Conservation (phyloP, 2,888 invertebrate species). For the Chaitophorus viminalis region DNA sequence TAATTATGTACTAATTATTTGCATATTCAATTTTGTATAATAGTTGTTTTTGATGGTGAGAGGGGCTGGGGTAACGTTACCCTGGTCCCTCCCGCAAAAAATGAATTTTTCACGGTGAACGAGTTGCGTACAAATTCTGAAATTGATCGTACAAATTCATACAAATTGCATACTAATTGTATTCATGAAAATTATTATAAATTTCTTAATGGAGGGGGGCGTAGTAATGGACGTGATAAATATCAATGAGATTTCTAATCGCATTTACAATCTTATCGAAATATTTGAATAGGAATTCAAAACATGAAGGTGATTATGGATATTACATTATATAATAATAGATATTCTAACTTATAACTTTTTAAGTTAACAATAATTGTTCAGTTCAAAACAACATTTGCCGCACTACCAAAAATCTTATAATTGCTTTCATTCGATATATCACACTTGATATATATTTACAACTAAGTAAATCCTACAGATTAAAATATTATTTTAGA, state of each 20-base stretch:
- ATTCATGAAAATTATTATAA: too few relatives aligned
- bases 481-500: not conserved
- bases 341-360: not conserved
- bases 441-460: not conserved
- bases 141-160: too few relatives aligned
- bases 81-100: too few relatives aligned
- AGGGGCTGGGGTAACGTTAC: too few relatives aligned
- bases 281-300: not conserved
- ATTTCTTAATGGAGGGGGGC: too few relatives aligned
- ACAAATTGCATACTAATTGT: too few relatives aligned
- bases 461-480: not conserved
- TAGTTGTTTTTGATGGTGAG: too few relatives aligned
- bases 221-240: too few relatives aligned
- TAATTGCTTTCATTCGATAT: not conserved
- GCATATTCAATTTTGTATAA: too few relatives aligned
- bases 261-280: not conserved
- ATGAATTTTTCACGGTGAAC: too few relatives aligned
- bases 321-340: not conserved
- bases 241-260: not conserved
- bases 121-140: too few relatives aligned
- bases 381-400: not conserved
- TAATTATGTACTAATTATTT: too few relatives aligned
- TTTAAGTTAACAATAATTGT: not conserved
- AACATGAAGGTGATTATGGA: not conserved
- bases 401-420: not conserved